Evolutionary conservation across 2,113 vertebrate species (phyloP).

Genomic region (Ammodytes marinus): DNA sequence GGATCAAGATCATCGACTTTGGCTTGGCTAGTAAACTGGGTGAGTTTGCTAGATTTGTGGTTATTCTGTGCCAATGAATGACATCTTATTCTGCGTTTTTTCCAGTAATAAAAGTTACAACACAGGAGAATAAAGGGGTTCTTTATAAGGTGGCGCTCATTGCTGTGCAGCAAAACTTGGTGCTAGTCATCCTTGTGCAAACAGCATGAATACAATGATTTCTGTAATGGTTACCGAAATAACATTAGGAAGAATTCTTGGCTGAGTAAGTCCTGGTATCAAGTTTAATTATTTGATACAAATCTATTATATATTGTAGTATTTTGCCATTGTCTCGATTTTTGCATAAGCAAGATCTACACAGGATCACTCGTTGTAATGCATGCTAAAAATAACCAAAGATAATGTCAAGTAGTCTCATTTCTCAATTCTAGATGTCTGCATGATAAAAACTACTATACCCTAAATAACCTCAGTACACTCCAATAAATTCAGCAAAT

Average conservation of each 20-base stretch:
- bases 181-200: background rate
- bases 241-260: background rate
- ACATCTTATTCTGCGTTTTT: background rate
- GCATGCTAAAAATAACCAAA: background rate
- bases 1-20: constrained; percentile 91
- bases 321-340: background rate
- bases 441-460: background rate
- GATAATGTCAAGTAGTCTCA: constrained; percentile 6
- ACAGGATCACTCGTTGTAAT: background rate
- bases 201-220: background rate
- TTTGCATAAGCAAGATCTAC: background rate
- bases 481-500: constrained; percentile 7
- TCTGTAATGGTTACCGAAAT: background rate
- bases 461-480: constrained; percentile 8
- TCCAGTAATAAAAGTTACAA: background rate
- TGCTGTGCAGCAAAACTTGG: background rate
- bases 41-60: constrained; percentile 65
- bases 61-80: background rate
- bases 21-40: constrained; percentile 88
- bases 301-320: background rate
- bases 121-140: background rate
- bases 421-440: constrained; percentile 17
- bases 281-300: background rate
- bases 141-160: constrained; percentile 9
- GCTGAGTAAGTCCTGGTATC: background rate